Percentiles rank a stretch among this genome's conserved stretches.
phyloP scores from a whole-genome alignment of 37 sponge, comb jelly and placozoan species.

The Axinella damicornis region DNA sequence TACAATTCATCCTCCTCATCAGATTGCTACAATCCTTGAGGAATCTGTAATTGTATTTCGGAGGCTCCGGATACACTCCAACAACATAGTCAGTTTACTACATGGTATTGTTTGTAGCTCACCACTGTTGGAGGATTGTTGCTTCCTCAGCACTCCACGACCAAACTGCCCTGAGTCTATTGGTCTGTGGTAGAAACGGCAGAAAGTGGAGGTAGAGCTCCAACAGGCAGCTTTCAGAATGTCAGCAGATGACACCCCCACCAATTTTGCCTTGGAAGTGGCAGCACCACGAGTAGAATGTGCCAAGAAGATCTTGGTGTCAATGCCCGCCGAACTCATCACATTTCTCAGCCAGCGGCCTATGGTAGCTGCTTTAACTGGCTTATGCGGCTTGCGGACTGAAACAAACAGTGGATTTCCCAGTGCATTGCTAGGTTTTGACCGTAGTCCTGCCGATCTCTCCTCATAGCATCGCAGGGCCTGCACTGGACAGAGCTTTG shows the following conservation, averaged over 20 bases:
- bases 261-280: conserved; percentile 23
- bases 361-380: conserved; percentile 30
- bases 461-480: not conserved
- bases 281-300: conserved; percentile 40
- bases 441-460: not conserved
- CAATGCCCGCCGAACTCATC: conserved; percentile 31
- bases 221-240: conserved; percentile 49
- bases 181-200: conserved; percentile 42
- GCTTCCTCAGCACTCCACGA: conserved; percentile 3
- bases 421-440: not conserved
- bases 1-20: too few relatives aligned
- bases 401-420: conserved; percentile 33
- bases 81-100: conserved; percentile 26
- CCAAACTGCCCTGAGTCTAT: conserved; percentile 11
- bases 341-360: conserved; percentile 34
- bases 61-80: conserved; percentile 45
- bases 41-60: conserved; percentile 59
- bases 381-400: conserved; percentile 3
- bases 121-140: not conserved
- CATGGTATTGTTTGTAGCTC: conserved; percentile 37
- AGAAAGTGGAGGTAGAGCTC: conserved; percentile 16
- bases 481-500: conserved; percentile 27
- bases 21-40: conserved; percentile 31
- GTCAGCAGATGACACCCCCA: conserved; percentile 32
- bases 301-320: conserved; percentile 34